Conservation (phyloP, 2,797 vertebrate genomes). For the Mastacembelus armatus region DNA sequence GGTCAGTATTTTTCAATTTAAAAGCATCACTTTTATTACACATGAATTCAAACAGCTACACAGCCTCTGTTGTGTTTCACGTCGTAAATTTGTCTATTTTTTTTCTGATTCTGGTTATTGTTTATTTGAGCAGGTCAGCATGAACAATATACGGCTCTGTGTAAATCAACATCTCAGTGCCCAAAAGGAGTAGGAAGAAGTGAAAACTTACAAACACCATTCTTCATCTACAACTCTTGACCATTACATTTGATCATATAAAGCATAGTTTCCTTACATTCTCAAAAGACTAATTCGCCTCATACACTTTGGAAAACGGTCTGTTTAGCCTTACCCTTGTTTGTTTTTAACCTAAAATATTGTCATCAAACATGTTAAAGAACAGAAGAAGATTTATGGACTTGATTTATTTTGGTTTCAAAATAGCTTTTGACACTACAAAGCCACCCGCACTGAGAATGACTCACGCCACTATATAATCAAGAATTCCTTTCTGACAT, state of each 20-base stretch:
- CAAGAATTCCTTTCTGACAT: constrained; percentile 7
- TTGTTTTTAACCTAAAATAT: neutral
- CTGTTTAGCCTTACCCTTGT: neutral
- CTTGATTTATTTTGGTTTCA: neutral
- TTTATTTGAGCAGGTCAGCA: too few relatives aligned
- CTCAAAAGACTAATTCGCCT: neutral
- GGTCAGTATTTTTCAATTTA: constrained; percentile 42
- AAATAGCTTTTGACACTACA: neutral
- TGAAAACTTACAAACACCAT: too few relatives aligned
- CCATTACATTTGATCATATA: too few relatives aligned
- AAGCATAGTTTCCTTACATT: too few relatives aligned
- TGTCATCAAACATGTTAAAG: neutral
- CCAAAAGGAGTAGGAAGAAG: too few relatives aligned
- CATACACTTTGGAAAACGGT: neutral
- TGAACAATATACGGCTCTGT: too few relatives aligned
- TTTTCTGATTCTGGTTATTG: too few relatives aligned
- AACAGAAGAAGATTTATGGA: neutral
- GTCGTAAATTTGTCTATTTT: too few relatives aligned
- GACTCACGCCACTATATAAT: neutral
- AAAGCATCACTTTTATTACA: neutral
- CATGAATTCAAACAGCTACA: neutral
- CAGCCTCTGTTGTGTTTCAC: neutral
- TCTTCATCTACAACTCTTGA: too few relatives aligned
- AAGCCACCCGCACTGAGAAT: neutral
- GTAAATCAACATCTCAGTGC: too few relatives aligned